phyloP scores from a whole-genome alignment of 2,797 vertebrate species.

The Acanthurus leucopareius region DNA sequence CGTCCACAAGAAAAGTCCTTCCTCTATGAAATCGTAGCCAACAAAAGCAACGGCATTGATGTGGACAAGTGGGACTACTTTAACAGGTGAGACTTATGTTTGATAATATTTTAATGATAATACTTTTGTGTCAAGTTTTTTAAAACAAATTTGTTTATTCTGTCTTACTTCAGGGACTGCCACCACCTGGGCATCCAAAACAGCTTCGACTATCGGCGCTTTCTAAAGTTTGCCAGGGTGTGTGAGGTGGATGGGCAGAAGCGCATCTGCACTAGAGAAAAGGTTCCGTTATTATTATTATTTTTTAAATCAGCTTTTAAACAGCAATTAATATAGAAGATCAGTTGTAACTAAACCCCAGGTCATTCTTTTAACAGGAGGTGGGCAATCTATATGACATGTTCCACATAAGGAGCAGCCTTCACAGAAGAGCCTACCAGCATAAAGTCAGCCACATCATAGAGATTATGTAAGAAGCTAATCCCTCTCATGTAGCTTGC shows the following conservation, averaged over 20 bases:
- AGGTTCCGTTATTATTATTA: constrained; percentile 83
- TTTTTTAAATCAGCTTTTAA: neutral
- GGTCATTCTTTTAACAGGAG: constrained; percentile 84
- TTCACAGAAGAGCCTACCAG: constrained; percentile 96
- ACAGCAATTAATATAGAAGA: neutral
- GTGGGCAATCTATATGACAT: constrained; percentile 95
- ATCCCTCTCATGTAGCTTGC: neutral
- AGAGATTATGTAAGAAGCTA: constrained; percentile 92
- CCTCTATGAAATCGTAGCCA: constrained; percentile 97
- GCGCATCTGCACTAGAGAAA: constrained; percentile 93
- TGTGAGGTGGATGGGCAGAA: constrained; percentile 89
- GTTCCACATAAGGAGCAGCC: constrained; percentile 93
- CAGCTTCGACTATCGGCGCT: constrained; percentile 94
- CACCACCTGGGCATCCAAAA: constrained; percentile 96
- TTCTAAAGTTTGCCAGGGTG: constrained; percentile 92
- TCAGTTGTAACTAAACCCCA: constrained; percentile 1
- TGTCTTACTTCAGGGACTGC: constrained; percentile 88
- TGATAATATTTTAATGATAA: too few species aligned
- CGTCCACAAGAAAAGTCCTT: constrained; percentile 91
- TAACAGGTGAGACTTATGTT: constrained; percentile 87
- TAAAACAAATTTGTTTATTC: neutral
- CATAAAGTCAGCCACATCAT: constrained; percentile 95
- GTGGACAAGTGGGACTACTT: constrained; percentile 99
- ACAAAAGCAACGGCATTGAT: constrained; percentile 95
- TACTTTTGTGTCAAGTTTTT: too few species aligned